Percentiles rank a stretch among this genome's conserved stretches.
Evolutionary conservation across 2,113 vertebrate species (phyloP).

Genomic region (Campylomormyrus numenius): DNA sequence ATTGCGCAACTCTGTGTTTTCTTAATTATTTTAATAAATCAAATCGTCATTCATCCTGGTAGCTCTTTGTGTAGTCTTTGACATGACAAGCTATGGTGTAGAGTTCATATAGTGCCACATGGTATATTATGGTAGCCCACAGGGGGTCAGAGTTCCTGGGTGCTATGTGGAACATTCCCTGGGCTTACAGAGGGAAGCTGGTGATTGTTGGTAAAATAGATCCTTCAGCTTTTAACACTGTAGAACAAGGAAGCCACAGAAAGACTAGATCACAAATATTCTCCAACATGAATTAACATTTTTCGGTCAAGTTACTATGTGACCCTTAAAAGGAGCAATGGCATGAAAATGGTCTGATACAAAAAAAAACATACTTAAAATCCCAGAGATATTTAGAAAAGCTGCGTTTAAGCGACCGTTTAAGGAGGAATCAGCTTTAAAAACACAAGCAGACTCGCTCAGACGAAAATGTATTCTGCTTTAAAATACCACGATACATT

Average conservation of each 20-base stretch:
- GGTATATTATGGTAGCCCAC: background rate
- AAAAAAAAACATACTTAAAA: background rate
- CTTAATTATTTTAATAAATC: background rate
- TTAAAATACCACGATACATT: conserved; percentile 21
- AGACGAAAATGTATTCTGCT: background rate
- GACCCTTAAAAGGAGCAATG: background rate
- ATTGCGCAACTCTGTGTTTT: too few relatives aligned
- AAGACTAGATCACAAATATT: background rate
- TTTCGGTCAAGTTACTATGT: background rate
- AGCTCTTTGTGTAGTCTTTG: background rate
- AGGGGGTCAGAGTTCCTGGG: background rate
- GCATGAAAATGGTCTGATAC: background rate
- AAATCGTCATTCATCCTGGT: background rate
- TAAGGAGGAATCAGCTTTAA: background rate
- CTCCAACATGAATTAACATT: background rate
- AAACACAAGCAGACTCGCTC: background rate
- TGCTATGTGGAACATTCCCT: background rate
- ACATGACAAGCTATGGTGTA: background rate
- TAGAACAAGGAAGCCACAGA: background rate
- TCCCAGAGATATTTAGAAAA: background rate
- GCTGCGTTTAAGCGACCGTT: background rate
- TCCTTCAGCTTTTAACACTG: background rate
- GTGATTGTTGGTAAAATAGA: background rate
- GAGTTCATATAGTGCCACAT: background rate
- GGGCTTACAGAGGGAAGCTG: background rate